phyloP scores from a whole-genome alignment of 1,140 invertebrate genomes.

The Anastatus disparis region DNA sequence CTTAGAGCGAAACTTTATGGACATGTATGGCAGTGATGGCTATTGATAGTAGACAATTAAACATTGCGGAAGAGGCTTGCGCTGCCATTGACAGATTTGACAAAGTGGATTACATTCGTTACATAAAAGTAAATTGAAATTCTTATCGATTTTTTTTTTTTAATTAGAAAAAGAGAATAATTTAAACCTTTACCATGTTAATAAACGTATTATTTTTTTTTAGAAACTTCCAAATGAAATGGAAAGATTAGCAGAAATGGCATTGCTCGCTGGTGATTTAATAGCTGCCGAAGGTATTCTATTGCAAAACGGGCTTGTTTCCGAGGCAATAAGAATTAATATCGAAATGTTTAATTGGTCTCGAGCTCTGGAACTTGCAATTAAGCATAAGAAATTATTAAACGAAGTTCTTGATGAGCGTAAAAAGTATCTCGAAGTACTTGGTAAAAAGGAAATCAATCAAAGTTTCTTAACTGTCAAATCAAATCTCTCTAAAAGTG shows the following conservation, averaged over 20 bases:
- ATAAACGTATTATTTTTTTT: too few species aligned
- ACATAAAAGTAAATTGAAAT: slow-evolving; percentile 72
- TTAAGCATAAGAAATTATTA: slow-evolving; percentile 82
- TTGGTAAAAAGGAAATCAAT: slow-evolving; percentile 83
- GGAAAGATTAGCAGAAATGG: slow-evolving; percentile 82
- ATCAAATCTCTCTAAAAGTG: slow-evolving; percentile 37
- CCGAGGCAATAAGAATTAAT: slow-evolving; percentile 83
- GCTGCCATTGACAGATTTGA: slow-evolving; percentile 90
- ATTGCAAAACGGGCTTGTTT: slow-evolving; percentile 79
- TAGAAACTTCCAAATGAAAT: slow-evolving; percentile 68
- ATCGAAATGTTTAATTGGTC: slow-evolving; percentile 89
- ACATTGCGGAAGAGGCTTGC: slow-evolving; percentile 92
- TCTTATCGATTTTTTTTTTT: not conserved
- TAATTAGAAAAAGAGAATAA: too few species aligned
- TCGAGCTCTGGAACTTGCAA: slow-evolving; percentile 85
- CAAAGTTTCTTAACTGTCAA: slow-evolving; percentile 56
- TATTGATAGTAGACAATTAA: slow-evolving; percentile 80
- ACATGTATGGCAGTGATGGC: slow-evolving; percentile 89
- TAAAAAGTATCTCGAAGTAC: slow-evolving; percentile 77
- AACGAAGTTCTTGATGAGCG: slow-evolving; percentile 83
- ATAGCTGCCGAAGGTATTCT: slow-evolving; percentile 86
- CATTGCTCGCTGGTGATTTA: slow-evolving; percentile 81
- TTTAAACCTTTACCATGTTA: too few species aligned
- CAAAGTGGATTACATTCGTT: slow-evolving; percentile 90
- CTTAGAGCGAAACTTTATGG: slow-evolving; percentile 85